Evolutionary conservation across 2,888 invertebrate genomes (phyloP), one percentile per base, ranked within the genome.

Genomic region (Sylvicola fuscatus): DNA sequence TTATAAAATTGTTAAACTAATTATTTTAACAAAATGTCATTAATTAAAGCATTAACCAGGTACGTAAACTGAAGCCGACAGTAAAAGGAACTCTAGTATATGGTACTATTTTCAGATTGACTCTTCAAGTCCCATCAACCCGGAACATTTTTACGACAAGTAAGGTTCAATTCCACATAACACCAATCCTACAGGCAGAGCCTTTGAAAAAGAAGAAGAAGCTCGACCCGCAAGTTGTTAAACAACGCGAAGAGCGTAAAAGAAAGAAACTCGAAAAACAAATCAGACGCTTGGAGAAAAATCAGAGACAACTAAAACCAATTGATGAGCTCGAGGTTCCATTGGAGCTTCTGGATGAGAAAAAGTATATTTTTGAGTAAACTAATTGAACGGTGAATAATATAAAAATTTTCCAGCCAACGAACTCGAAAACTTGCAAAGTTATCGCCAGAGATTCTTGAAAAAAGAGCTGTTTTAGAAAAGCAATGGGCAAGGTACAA

Each of bases 131-230:
- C 8, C 21, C 21, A 21, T 6, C 21, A 21, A 21, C 21, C 21
- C 4, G 21, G 8, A 21, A 21, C 8, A 21, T 21, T 21, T 21
- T 21, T 8, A 21, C 21, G 8, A 21, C 21, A 21, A 21, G 21
- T 21, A 21, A 21, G 4, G 21, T 21, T 4, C 4, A 21, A 21
- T 29, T 38, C 13, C 34, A 35, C 6, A 49, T 51, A 27, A 50
- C 57, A 2, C 50, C 54, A 1, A 43, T 50, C 3, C 45, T 60
- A 3, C 52, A 44, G 52, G 89, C 75, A 3, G 87, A 89, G 53
- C 92, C 92, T 3, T 52, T 92, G 50, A 92, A 87, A 54, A 92
- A 82, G 55, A 92, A 86, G 58, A 89, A 77, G 52, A 76, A 70
- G 50, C 36, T 86, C 1, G 90, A 93, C 58, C 87, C 89, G 2